Base-by-base conservation (phyloP, 2,888 invertebrate species). In the Pollenia angustigena region DNA sequence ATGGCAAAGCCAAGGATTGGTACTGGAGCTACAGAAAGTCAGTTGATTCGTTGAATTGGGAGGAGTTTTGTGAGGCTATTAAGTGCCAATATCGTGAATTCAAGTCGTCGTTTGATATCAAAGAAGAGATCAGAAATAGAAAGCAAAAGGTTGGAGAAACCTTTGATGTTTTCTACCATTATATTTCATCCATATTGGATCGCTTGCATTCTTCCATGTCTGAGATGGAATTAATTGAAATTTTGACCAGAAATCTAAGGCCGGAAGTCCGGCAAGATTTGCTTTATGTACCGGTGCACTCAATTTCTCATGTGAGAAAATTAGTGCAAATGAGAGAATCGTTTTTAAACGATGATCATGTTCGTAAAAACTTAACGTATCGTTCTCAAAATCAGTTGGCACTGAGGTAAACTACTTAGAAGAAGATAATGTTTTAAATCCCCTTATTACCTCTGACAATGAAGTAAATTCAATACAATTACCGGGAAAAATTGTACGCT, bases 81-180 rank as follows among this genome's bases (percentile, higher is more conserved):
- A 32, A 50, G 4, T 44, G 23, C 1, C 72, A 86, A 58, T 76
- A 74, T 32, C 69, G 79, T 80, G 18, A 18, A 1, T 18, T 18
- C 1, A 18, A 18, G 1, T 18, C 18, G 18, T 18, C 18, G 1
- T 18, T 60, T 44, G 87, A 87, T 16, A 18, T 87, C 48, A 46
- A 23, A 4, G 79, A 86, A 79, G 75, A 69, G 11, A 74, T 86
- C 4, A 66, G 87, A n/a, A 87, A 79, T 52, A 62, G 84, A 11
- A 87, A 81, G 12, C 84, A 87, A 66, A 60, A 62, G 4, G 54
- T 52, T 46, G 18, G 18, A 18, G 18, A 18, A 18, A 18, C 18
- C 18, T 18, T 18, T 18, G 18, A 18, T 18, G 18, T 18, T 18
- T 18, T 18, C 18, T 18, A 18, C 18, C 1, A 18, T 18, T 18